Percentiles rank a stretch among this genome's conserved stretches.
Evolutionary conservation across 2,888 invertebrate genomes (phyloP).

Genomic region (Glaucopsyche alexis): DNA sequence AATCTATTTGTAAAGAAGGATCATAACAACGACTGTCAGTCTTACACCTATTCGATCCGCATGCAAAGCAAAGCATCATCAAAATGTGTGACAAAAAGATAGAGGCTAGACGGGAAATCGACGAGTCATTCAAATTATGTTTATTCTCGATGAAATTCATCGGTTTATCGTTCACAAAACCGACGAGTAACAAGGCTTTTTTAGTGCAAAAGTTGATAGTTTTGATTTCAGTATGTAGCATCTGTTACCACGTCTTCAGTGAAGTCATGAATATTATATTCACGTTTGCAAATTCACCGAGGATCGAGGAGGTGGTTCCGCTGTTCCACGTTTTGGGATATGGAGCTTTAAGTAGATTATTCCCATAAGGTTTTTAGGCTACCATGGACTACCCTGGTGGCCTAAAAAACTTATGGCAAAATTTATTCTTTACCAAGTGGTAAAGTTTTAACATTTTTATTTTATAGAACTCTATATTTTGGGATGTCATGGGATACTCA

Average conservation of each 20-base stretch:
- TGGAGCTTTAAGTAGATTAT: conserved; percentile 60
- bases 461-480: too few relatives aligned
- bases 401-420: too few relatives aligned
- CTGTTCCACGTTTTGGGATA: conserved; percentile 73
- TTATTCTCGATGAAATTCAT: conserved; percentile 62
- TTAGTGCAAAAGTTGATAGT: conserved; percentile 58
- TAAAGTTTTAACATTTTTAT: too few relatives aligned
- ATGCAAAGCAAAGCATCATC: conserved; percentile 1
- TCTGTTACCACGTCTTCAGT: conserved; percentile 69
- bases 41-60: not conserved
- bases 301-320: conserved; percentile 70
- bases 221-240: conserved; percentile 52
- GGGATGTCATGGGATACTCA: too few relatives aligned
- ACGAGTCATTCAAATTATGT: conserved; percentile 56
- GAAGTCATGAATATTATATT: conserved; percentile 64
- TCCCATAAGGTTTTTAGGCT: not conserved
- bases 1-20: not conserved
- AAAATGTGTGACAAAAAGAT: conserved; percentile 53
- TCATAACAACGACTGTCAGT: not conserved
- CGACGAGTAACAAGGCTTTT: conserved; percentile 47
- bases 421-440: too few relatives aligned
- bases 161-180: conserved; percentile 58
- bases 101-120: conserved; percentile 61
- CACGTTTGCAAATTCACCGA: conserved; percentile 65
- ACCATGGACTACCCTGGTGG: not conserved